Percentiles rank a stretch among this genome's conserved stretches.
Conservation (phyloP, 2,113 vertebrate species). For the Pseudorasbora parva region DNA sequence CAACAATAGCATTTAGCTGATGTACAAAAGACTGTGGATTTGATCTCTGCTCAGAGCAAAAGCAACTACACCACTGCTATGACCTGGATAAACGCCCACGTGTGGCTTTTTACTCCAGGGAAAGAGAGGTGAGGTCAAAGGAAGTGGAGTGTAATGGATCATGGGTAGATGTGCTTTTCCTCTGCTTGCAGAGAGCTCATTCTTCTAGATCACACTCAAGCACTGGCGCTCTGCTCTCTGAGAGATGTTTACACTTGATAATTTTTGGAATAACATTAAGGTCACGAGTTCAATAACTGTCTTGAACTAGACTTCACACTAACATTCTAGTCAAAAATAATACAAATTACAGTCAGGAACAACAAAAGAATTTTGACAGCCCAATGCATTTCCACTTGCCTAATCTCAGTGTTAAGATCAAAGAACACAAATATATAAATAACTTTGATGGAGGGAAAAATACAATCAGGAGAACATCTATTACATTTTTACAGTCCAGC, state of each 20-base stretch:
- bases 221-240: not conserved
- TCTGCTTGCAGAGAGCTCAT: constrained; percentile 7
- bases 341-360: not conserved
- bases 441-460: constrained; percentile 43
- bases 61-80: constrained; percentile 21
- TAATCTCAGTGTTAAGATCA: constrained; percentile 26
- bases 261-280: constrained; percentile 10
- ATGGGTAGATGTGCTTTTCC: constrained; percentile 19
- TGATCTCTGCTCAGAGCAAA: constrained; percentile 46
- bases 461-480: constrained; percentile 55
- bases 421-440: constrained; percentile 44
- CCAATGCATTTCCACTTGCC: constrained; percentile 12
- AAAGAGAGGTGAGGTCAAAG: constrained; percentile 37
- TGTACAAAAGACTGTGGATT: constrained; percentile 18
- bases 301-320: constrained; percentile 16
- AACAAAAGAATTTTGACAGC: not conserved
- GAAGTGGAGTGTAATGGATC: constrained; percentile 37
- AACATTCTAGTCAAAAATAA: constrained; percentile 4
- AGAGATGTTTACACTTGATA: constrained; percentile 10
- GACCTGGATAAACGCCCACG: constrained; percentile 42
- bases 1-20: constrained; percentile 41
- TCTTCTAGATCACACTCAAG: constrained; percentile 11
- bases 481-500: constrained; percentile 51
- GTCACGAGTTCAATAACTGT: constrained; percentile 17
- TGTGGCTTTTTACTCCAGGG: constrained; percentile 33